A percentile compares a stretch with the other conserved stretches of the same genome.
Conservation (phyloP, 2,797 vertebrate genomes). For the Acrocephalus scirpaceus region DNA sequence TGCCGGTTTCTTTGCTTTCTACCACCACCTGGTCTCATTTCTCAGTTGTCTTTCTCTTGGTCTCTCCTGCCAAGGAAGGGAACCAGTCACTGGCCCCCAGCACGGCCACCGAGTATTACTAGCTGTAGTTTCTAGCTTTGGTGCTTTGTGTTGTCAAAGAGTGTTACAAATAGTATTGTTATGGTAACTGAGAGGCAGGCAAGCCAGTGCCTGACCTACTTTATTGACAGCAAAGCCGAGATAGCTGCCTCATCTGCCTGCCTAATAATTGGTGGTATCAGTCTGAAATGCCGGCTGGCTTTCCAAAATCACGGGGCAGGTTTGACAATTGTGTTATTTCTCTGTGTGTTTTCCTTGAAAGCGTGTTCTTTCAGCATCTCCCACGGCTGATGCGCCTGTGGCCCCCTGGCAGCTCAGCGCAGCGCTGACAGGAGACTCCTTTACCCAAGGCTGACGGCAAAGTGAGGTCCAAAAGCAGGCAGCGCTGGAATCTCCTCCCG, state of each 20-base stretch:
- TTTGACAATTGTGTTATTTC: not conserved
- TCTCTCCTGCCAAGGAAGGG: not conserved
- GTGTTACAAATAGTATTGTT: not conserved
- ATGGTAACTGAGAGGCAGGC: not conserved
- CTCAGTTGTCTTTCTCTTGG: not conserved
- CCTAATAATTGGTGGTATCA: not conserved
- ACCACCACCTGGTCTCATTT: not conserved
- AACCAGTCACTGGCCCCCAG: accelerated
- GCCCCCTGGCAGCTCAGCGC: not conserved
- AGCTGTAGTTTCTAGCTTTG: not conserved
- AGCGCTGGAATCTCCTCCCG: not conserved
- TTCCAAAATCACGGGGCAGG: not conserved
- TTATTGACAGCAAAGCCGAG: not conserved
- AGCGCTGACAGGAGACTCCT: not conserved
- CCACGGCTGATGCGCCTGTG: not conserved
- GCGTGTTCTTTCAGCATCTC: not conserved
- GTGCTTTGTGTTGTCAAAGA: not conserved
- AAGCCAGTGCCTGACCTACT: not conserved
- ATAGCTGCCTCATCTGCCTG: not conserved
- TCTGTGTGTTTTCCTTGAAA: not conserved
- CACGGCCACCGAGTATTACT: accelerated
- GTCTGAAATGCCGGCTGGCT: not conserved
- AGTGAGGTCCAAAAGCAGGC: accelerated
- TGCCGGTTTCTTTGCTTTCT: not conserved
- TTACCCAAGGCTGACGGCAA: not conserved